Base-by-base conservation (phyloP, 2,797 vertebrate species). In the Gallirallus australis region DNA sequence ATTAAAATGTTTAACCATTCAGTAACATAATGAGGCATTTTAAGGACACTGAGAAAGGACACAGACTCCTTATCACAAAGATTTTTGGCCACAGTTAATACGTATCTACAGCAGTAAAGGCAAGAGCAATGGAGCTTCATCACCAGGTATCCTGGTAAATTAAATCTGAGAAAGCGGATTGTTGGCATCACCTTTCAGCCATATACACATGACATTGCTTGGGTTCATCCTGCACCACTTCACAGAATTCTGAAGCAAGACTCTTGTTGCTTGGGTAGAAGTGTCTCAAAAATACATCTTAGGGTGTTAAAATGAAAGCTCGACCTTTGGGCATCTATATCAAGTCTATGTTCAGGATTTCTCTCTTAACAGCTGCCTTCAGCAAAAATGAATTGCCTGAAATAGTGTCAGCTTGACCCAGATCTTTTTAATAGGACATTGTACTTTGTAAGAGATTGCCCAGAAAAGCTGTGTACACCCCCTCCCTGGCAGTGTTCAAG, bases 131-230 rank as follows among this genome's bases (percentile, higher is more conserved):
- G 15, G 6, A 40, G 8, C 6, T 72, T 86, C 64, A 66, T 28
- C 11, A 25, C 28, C 16, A 47, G 28, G 15, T 21, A 30, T 12
- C 18, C 14, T 10, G 57, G 47, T 63, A 90, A 59, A 59, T 28
- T 37, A 75, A 68, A 75, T 6, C 12, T 59, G 52, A 61, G 30
- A 47, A 64, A 15, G 11, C 6, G 77, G 31, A 33, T 37, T 40
- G 8, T 14, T 72, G 37, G 18, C 11, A 35, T n/a, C 35, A 57
- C 7, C 27, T 79, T 59, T 75, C 59, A 83, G 4, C 28, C 48
- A 30, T 0, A 17, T 12, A 80, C 7, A 39, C 19, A 8, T 5
- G 23, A 2, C 8, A 50, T 40, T 6, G 2, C 15, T 64, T 1
- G 1, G 13, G 15, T 60, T 73, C n/a, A 25, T 21, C 60, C 16